Evolutionary conservation across 2,888 invertebrate species (phyloP).

Genomic region (Euclidia mi): DNA sequence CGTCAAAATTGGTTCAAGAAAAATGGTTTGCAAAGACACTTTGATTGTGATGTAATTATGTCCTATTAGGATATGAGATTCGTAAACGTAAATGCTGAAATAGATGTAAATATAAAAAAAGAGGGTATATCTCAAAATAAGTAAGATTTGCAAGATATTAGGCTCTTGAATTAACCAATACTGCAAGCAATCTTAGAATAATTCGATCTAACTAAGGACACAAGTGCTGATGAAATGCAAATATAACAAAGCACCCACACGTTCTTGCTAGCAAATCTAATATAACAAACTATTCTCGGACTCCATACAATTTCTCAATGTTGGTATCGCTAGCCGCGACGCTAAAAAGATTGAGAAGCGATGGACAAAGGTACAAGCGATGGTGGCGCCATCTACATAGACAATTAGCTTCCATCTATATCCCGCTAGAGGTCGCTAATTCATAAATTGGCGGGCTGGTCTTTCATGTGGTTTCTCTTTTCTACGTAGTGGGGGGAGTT

Average conservation of each 20-base stretch:
- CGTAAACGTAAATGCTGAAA: conserved; percentile 37
- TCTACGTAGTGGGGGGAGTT: conserved; percentile 84
- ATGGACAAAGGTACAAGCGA: neutral
- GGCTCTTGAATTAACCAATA: neutral
- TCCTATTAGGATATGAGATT: conserved; percentile 42
- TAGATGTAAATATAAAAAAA: conserved; percentile 1
- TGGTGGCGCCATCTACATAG: conserved; percentile 7
- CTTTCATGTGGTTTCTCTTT: conserved; percentile 78
- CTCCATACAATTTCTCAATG: neutral
- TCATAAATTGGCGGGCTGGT: conserved; percentile 84
- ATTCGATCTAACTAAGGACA: too few species aligned
- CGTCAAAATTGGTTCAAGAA: neutral
- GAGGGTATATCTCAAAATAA: neutral
- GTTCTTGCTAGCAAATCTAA: conserved; percentile 1
- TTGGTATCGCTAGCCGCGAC: too few species aligned
- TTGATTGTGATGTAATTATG: neutral
- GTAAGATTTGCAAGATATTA: conserved; percentile 5
- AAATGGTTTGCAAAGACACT: neutral
- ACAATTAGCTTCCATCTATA: conserved; percentile 14
- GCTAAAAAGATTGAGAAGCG: neutral
- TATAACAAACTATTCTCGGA: neutral
- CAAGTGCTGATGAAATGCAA: neutral
- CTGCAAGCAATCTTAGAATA: neutral
- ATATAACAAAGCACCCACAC: neutral
- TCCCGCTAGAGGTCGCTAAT: conserved; percentile 45